phyloP scores from a whole-genome alignment of 2,113 vertebrate species.

The Varanus salvator region DNA sequence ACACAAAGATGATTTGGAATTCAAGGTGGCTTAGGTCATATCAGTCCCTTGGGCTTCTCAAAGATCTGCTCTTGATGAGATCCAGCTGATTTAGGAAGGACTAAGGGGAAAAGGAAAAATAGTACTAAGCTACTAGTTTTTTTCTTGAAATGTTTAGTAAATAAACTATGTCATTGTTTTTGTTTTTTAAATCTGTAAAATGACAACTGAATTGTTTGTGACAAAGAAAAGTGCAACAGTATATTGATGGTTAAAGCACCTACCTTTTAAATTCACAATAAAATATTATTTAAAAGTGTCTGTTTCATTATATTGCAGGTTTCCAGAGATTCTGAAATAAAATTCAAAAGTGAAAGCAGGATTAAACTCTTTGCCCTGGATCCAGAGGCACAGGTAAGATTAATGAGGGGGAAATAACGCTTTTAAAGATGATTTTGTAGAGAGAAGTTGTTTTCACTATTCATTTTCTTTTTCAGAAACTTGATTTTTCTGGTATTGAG shows the following conservation, averaged over 20 bases:
- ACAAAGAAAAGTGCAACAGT: neutral
- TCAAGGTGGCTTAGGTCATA: neutral
- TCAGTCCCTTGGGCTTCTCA: neutral
- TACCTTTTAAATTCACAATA: neutral
- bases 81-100: neutral
- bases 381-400: conserved; percentile 93
- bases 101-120: neutral
- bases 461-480: conserved; percentile 83
- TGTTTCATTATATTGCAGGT: conserved; percentile 78
- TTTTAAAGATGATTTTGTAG: neutral
- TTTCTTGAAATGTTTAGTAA: neutral
- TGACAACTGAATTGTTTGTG: neutral
- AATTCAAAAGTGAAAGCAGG: conserved; percentile 92
- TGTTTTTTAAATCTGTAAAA: neutral
- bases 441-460: neutral
- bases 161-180: neutral
- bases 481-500: conserved; percentile 92
- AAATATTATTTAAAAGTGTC: conserved; percentile 1
- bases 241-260: neutral
- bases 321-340: conserved; percentile 91
- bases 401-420: neutral
- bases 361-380: conserved; percentile 96
- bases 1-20: neutral
- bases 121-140: neutral
- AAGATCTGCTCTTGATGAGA: neutral